Evolutionary conservation across 2,113 vertebrate genomes (phyloP).

Genomic region (Sapajus apella): DNA sequence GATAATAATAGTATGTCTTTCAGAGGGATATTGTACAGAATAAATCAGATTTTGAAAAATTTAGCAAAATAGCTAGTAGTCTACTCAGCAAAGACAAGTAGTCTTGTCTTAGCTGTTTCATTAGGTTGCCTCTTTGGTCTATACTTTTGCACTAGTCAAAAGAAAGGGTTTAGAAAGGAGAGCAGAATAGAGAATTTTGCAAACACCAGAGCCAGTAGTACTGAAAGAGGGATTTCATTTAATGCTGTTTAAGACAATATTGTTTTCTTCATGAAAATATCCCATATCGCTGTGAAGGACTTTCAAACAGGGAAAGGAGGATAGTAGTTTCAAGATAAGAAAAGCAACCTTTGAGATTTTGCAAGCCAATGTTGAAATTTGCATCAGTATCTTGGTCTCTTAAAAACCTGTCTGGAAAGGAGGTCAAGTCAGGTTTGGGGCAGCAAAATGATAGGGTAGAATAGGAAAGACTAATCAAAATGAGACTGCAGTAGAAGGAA

Average conservation of each 20-base stretch:
- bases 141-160: neutral
- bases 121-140: neutral
- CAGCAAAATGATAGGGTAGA: neutral
- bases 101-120: neutral
- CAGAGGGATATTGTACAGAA: neutral
- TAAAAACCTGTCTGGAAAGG: neutral
- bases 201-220: neutral
- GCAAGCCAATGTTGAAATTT: neutral
- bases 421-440: neutral
- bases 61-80: neutral
- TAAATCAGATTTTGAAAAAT: slow-evolving; percentile 12
- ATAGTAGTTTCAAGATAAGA: neutral
- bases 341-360: neutral
- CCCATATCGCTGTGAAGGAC: neutral
- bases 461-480: neutral
- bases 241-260: slow-evolving; percentile 33
- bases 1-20: neutral
- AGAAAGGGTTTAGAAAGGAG: neutral
- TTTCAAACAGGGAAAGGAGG: neutral
- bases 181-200: neutral
- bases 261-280: neutral
- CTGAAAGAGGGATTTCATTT: neutral
- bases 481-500: neutral
- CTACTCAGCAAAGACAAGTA: neutral
- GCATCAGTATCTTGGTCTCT: neutral